These are phyloP conservation scores for Cantharis rufa DNA, from an alignment of 2,888 invertebrate genomes.

Conservation along the genomic window DNA sequence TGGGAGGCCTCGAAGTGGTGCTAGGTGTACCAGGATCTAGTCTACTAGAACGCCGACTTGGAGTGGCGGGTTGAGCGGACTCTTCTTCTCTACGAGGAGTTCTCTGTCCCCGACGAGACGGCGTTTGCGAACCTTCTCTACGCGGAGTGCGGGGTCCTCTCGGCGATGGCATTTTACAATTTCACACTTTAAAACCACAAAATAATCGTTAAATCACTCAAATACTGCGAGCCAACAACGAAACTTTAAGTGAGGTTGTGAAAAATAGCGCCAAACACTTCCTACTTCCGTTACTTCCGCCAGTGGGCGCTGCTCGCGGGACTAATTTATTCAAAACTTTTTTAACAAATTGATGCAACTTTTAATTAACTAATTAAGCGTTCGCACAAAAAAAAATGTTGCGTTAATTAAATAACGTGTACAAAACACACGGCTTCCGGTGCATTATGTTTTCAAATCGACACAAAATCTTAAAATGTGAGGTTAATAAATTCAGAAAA, in stretches of 20 bases:
- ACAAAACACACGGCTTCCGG: not conserved
- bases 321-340: not conserved
- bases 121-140: slow-evolving; percentile 22
- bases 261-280: not conserved
- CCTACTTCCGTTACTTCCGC: not conserved
- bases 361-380: not conserved
- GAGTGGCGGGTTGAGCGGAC: slow-evolving; percentile 14
- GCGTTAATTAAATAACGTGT: not conserved
- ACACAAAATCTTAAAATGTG: not conserved
- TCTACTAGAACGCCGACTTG: slow-evolving; percentile 16
- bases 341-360: not conserved
- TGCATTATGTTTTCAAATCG: not conserved
- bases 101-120: slow-evolving; percentile 20
- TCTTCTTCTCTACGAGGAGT: slow-evolving; percentile 13
- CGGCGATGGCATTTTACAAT: slow-evolving; percentile 32
- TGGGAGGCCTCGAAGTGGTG: slow-evolving; percentile 6
- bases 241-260: not conserved
- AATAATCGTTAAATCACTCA: not conserved
- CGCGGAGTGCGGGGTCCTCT: slow-evolving; percentile 24
- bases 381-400: not conserved
- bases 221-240: not conserved
- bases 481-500: not conserved
- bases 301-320: not conserved
- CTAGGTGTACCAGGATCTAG: slow-evolving; percentile 21
- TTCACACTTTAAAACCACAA: not conserved